Evolutionary conservation across 2,888 invertebrate species (phyloP).

Genomic region (Celastrina argiolus): DNA sequence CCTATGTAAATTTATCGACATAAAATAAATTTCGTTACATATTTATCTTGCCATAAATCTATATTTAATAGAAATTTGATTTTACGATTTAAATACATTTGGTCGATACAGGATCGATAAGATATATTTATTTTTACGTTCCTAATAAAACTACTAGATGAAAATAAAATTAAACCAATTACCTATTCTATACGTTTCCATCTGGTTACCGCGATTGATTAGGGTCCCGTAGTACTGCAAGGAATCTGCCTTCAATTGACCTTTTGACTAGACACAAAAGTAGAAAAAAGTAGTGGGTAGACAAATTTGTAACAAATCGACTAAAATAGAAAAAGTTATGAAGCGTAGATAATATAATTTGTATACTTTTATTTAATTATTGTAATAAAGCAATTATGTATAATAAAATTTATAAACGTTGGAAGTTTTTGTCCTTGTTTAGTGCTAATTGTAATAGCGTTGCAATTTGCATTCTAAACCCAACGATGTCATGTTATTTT

Average conservation of each 20-base stretch:
- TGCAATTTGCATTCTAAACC: slow-evolving; percentile 10
- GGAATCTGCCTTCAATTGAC: too few species aligned
- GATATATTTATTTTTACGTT: neutral
- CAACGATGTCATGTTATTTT: neutral
- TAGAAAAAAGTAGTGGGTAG: neutral
- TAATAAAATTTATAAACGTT: slow-evolving; percentile 13
- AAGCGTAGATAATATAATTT: slow-evolving; percentile 8
- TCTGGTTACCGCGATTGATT: too few species aligned
- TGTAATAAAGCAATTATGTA: slow-evolving; percentile 5
- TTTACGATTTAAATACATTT: neutral
- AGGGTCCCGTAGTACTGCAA: too few species aligned
- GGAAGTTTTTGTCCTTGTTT: slow-evolving; percentile 11
- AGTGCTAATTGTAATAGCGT: slow-evolving; percentile 9
- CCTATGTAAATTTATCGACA: slow-evolving; percentile 6
- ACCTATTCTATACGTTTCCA: too few species aligned
- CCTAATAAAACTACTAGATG: too few species aligned
- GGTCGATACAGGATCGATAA: too few species aligned
- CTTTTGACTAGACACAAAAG: neutral
- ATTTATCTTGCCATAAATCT: neutral
- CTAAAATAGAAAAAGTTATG: neutral
- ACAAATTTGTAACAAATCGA: neutral
- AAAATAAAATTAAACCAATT: too few species aligned
- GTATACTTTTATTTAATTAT: slow-evolving; percentile 8
- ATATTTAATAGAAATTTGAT: neutral
- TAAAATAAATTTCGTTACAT: slow-evolving; percentile 6